Evolutionary conservation across 1,140 invertebrate genomes (phyloP), one percentile per base, ranked within the genome.

Genomic region (Physella acuta): DNA sequence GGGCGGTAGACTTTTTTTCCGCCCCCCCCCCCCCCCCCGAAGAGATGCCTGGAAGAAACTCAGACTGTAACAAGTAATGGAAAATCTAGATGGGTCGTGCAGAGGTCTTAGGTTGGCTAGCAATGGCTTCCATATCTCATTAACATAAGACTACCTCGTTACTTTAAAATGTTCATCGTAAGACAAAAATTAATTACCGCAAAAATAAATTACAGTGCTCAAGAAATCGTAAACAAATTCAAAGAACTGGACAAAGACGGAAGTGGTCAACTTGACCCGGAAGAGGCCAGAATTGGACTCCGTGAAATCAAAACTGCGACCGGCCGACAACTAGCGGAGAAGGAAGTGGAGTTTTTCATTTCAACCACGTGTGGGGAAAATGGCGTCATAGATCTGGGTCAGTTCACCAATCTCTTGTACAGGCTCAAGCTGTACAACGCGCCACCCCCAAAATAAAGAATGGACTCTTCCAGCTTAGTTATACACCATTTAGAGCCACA

Each of bases 311-410:
- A 78, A 37, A 82, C 81, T 1, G 76, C 73, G 28, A 78, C 79
- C 0, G 81, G 79, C n/a, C 67, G 79, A 52, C 68, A 73, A 30
- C 68, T 82, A 30, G 74, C 78, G 53, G 76, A 79, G 34, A 78
- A 77, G 52, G 81, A 82, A 71, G 76, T 82, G 14, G 79, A 81
- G 28, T 80, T 82, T 61, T 82, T 82, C 70, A 49, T 82, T 39
- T 76, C 79, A 52, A 80, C 78, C 11, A 74, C 78, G 4, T 75
- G 71, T 1, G 77, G 75, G 20, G 78, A 80, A 16, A 73, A 78
- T 51, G 77, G 77, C 0, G 56, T 73, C 30, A 79, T 82, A 17
- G 79, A 82, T 65, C 63, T 82, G 28, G 77, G 76, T 24, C 75
- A 76, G 44, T 82, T 82, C 62, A 76, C 76, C n/a, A 80, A 76